Percentiles rank a stretch among this genome's conserved stretches.
Conservation (phyloP, 2,113 vertebrate genomes). For the Pithys albifrons region DNA sequence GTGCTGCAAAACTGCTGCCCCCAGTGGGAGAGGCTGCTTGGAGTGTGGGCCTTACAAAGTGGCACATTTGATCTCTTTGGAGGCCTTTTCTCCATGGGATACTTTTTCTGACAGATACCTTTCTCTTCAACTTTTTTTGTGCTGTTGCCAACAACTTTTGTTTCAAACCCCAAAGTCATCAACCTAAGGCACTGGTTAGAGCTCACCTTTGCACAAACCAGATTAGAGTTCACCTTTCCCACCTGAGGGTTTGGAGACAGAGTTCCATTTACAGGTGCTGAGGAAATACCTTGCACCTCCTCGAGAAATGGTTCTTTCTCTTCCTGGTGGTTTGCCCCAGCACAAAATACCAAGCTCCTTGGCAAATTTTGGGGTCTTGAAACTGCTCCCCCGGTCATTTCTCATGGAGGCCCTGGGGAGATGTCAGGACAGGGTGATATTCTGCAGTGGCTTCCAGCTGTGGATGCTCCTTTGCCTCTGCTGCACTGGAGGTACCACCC, state of each 20-base stretch:
- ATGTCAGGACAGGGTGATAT: not conserved
- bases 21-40: not conserved
- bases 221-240: not conserved
- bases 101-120: not conserved
- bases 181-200: not conserved
- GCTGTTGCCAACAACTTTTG: not conserved
- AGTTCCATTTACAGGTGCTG: not conserved
- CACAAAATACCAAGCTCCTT: not conserved
- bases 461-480: fast-evolving
- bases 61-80: not conserved
- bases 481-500: not conserved
- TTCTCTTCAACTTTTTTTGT: not conserved
- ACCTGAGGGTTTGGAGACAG: not conserved
- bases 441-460: not conserved
- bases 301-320: not conserved
- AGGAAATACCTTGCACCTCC: not conserved
- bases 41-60: not conserved
- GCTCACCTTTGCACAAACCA: not conserved
- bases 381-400: not conserved
- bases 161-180: not conserved
- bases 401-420: not conserved
- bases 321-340: not conserved
- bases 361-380: not conserved
- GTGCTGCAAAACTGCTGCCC: not conserved
- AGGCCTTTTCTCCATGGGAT: not conserved